Evolutionary conservation across 2,113 vertebrate species (phyloP), one percentile per base, ranked within the genome.

Genomic region (Ameiurus melas): DNA sequence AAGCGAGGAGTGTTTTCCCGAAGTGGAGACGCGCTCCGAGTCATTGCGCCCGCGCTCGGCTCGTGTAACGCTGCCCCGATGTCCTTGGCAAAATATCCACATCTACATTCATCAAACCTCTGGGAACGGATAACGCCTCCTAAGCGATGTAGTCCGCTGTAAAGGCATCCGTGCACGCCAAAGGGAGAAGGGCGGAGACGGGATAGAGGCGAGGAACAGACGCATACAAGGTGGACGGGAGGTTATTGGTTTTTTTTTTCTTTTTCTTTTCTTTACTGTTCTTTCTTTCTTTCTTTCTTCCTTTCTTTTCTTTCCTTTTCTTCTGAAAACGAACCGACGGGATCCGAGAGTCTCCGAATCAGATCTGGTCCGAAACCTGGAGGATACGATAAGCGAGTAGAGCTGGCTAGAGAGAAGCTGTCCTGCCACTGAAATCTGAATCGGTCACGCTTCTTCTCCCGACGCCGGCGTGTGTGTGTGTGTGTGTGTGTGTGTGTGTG

Each of bases 41-140:
- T 83, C 80, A 62, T 83, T 83, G 80, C 80, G 57, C 80, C 57
- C 80, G 89, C 82, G 87, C 66, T 83, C 66, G 88, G 85, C 62
- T 89, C 82, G 10, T 84, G 75, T 90, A 85, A 85, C 78, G 68
- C 86, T 39, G 66, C 66, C 70, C 57, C 90, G 73, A 83, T 90
- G 92, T 92, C 92, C 91, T 92, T 92, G 90, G 88, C 77, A 85
- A 91, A 85, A 88, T 86, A 91, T 89, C 89, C 91, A 89, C 86
- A 87, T 55, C 70, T 64, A 85, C 73, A 80, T 43, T 73, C n/a
- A 85, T 10, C 39, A 68, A 60, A 82, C n/a, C 82, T 81, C 62
- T 84, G 43, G 78, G 53, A 73, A 70, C 64, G 25, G 33, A 82
- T 27, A 30, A 25, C 22, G 33, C 60, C n/a, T 86, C 58, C 39